Evolutionary conservation across 2,888 invertebrate genomes (phyloP), one percentile per base, ranked within the genome.

Genomic region (Tinea pellionella): DNA sequence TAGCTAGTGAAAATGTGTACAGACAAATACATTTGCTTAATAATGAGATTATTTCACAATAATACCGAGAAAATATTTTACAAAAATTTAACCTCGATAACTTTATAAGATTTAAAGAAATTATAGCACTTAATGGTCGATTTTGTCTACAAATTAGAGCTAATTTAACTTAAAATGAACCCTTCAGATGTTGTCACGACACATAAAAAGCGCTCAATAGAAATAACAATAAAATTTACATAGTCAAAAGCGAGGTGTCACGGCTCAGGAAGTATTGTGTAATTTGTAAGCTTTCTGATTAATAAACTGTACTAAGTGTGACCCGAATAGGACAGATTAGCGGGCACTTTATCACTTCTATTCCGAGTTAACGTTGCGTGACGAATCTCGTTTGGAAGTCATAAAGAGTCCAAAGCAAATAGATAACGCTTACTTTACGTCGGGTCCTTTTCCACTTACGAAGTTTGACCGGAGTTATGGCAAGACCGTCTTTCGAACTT

Each of bases 281-380:
- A 85, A 86, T 87, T 87, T 87, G 87, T 86, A 83, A 83, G 80
- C 82, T 83, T 87, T 86, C 84, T 86, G 87, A 87, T 87, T 87
- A 87, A 87, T 87, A 87, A 87, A 87, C 76, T 82, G 83, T 80
- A 83, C 84, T 86, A 87, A 87, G 83, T 87, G 87, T 78, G 84
- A 78, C 86, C 80, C 84, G 82, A 86, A 85, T 85, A 80, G 84
- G 80, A 85, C 82, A 85, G 87, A 87, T 87, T 87, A 87, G 86
- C 83, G 85, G 78, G 73, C 87, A 83, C 79, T 87, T 87, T 87
- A 87, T 87, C 86, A 87, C 87, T 79, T 86, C 83, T 80, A 87
- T 87, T 77, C 82, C 75, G 75, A 83, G 80, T 82, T 82, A 85
- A 83, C 84, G 80, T 87, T 75, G 87, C 87, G 87, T 87, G 87